Evolutionary conservation across 2,113 vertebrate species (phyloP), one percentile per base, ranked within the genome.

Genomic region (Pogona vitticeps): DNA sequence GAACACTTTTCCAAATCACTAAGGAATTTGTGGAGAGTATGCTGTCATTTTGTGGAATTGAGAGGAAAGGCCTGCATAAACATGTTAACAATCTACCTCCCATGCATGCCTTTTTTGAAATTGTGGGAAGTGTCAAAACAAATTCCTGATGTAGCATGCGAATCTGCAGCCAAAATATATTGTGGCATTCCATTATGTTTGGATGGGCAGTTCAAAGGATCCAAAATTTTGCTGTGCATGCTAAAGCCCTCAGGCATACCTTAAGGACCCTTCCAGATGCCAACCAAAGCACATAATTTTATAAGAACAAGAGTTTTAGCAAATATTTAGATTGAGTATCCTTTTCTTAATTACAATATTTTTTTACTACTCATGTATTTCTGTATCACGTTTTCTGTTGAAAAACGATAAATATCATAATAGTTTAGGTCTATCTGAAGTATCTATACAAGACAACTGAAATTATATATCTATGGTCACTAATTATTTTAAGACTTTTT

Each of bases 1-100:
- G 26, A 68, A 21, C 42, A n/a, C 20, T n/a, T 81, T 67, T 28
- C 7, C 15, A 68, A 70, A 67, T 52, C 80, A 82, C 65, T 56
- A 42, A 82, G 65, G 38, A 42, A 17, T 15, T 14, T 81, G 2
- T 73, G 59, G 6, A 28, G 2, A 83, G 14, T 38, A 26, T 36
- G n/a, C 56, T 12, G 65, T 65, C 31, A 38, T 26, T 46, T 38
- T 21, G 28, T 26, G 20, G 2, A 8, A 36, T 36, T 36, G 21
- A 72, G 46, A 56, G 58, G 20, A 36, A 82, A 82, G n/a, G 10
- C 20, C 72, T 65, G 91, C 52, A 70, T 31, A 84, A 46, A 52
- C 63, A 84, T 15, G 31, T 84, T 76, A n/a, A n/a, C n/a, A n/a
- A n/a, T n/a, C n/a, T n/a, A n/a, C n/a, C n/a, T n/a, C n/a, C n/a